phyloP scores from a whole-genome alignment of 2,888 invertebrate species.

The Gortyna flavago region DNA sequence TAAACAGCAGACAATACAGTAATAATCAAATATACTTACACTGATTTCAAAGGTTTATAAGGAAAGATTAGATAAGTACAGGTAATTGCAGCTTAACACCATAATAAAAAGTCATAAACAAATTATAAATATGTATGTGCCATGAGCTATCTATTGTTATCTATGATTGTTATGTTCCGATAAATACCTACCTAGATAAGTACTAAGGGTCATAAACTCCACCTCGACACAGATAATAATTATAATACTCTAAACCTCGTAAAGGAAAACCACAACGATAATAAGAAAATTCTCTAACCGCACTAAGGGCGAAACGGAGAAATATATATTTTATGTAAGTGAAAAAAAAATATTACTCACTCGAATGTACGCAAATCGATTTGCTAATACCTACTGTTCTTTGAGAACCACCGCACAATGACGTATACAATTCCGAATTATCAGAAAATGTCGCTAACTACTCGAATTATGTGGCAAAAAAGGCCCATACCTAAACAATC shows the following conservation, averaged over 20 bases:
- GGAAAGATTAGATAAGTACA: conserved; percentile 28
- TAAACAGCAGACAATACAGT: neutral
- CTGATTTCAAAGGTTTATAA: conserved; percentile 27
- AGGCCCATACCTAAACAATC: neutral
- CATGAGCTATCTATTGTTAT: neutral
- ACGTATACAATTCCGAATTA: no score
- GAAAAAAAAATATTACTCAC: neutral
- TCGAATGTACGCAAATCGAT: neutral
- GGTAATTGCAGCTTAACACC: neutral
- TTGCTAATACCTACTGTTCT: neutral
- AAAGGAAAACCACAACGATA: neutral
- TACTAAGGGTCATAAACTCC: neutral
- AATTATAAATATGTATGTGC: neutral
- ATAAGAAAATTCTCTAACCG: neutral
- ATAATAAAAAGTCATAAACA: conserved; percentile 12
- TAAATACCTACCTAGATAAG: neutral
- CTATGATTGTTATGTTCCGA: neutral
- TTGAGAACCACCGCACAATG: no score
- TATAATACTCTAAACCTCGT: no score
- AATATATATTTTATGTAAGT: neutral
- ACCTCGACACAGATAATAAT: no score
- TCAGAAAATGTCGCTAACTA: neutral
- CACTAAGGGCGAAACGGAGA: neutral
- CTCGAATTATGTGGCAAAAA: neutral
- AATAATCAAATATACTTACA: conserved; percentile 9